Evolutionary conservation across 2,797 vertebrate genomes (phyloP), one percentile per base, ranked within the genome.

Genomic region (Otolemur crassicaudatus): DNA sequence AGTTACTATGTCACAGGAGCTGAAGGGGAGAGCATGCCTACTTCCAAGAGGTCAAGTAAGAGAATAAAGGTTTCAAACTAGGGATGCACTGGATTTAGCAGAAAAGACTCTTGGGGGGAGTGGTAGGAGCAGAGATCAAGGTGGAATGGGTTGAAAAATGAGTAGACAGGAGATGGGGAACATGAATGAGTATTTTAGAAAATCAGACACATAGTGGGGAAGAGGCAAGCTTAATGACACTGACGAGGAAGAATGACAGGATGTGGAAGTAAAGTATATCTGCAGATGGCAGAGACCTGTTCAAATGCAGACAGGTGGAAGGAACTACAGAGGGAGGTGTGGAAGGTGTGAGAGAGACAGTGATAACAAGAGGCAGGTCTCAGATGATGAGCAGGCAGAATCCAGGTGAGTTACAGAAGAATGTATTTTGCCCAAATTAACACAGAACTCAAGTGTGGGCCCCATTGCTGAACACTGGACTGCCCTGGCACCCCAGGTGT

Each of bases 221-320:
- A 23, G 67, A 73, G 31, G 63, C 31, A 25, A 61, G 31, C 37
- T 3, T 76, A 53, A 37, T 5, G 23, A 29, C 43, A 2, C 3
- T 29, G 80, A 37, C 22, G 10, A 25, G 69, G 34, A 4, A 19
- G 22, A 73, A 29, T 1, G 13, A 5, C 0, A 29, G 61, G 87
- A 22, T 3, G 25, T 7, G n/a, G 60, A 49, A 27, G 0, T 1
- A 9, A 27, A 65, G 31, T 1, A 0, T 1, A 23, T 8, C 8
- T 14, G 58, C 46, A 19, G 34, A 23, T 4, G 27, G 14, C 20
- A 2, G 43, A 34, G 31, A 13, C 73, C 27, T 61, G 34, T 37
- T 25, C 19, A 56, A 19, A 13, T 2, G 76, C 23, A 4, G 65
- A 46, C 3, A 6, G n/a, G 67, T 65, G 70, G 58, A 67, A 82